These are phyloP conservation scores for Nyctibius grandis DNA, from an alignment of 2,797 vertebrate species.

Conservation along the genomic window DNA sequence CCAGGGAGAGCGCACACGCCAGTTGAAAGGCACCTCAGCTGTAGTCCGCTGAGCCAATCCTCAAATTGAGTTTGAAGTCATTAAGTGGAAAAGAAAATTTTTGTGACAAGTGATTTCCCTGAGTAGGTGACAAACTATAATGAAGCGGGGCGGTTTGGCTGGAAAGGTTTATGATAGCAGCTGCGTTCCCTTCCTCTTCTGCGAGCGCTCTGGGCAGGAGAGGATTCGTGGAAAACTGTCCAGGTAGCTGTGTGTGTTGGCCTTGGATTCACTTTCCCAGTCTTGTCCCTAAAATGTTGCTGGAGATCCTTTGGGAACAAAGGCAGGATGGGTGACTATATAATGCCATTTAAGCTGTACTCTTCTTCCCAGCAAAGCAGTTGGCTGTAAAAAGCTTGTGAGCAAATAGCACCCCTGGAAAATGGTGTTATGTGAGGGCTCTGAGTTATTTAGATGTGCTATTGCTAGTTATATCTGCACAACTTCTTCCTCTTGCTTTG, in stretches of 20 bases:
- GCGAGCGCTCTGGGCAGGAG: not conserved
- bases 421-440: not conserved
- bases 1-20: not conserved
- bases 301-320: not conserved
- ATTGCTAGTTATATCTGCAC: not conserved
- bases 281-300: not conserved
- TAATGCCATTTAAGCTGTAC: not conserved
- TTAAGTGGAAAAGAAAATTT: conserved; percentile 69
- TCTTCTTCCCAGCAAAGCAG: not conserved
- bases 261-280: not conserved
- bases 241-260: not conserved
- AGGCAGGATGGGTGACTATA: not conserved
- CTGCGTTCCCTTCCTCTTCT: conserved; percentile 25
- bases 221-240: not conserved
- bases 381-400: not conserved
- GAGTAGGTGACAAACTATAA: conserved; percentile 64
- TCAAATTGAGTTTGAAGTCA: conserved; percentile 64
- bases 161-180: conserved; percentile 56
- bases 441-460: not conserved
- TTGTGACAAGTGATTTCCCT: conserved; percentile 68
- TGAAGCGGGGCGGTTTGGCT: conserved; percentile 22
- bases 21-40: conserved; percentile 21
- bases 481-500: not conserved
- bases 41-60: conserved; percentile 4
- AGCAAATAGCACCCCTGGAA: not conserved